Percentiles rank a stretch among this genome's conserved stretches.
phyloP scores from a whole-genome alignment of 2,888 invertebrate species.

The Scaptomyza parva region DNA sequence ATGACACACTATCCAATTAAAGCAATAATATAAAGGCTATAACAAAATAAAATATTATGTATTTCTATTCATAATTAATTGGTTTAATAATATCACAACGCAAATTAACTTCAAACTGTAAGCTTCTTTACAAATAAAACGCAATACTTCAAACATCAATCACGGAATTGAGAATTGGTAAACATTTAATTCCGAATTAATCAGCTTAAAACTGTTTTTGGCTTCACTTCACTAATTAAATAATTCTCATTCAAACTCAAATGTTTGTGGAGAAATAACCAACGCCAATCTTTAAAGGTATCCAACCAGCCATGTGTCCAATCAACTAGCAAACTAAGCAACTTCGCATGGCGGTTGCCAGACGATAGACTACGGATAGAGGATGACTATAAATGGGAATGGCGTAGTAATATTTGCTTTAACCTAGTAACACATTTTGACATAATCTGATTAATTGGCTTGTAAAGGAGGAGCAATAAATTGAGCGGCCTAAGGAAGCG shows the following conservation, averaged over 20 bases:
- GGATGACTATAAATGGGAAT: constrained; percentile 24
- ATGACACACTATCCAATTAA: too few relatives aligned
- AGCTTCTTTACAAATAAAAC: background rate
- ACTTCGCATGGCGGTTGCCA: constrained; percentile 10
- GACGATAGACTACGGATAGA: constrained; percentile 11
- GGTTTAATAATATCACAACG: too few relatives aligned
- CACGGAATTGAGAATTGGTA: background rate
- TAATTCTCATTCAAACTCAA: constrained; percentile 1
- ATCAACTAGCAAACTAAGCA: constrained; percentile 17
- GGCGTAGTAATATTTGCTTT: constrained; percentile 74
- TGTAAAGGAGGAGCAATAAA: constrained; percentile 70
- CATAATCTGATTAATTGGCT: constrained; percentile 80
- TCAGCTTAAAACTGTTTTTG: constrained; percentile 64
- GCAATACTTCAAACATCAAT: constrained; percentile 16
- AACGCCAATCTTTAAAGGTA: constrained; percentile 37
- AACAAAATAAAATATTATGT: too few relatives aligned
- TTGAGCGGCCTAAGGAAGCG: constrained; percentile 72
- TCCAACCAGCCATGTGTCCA: background rate
- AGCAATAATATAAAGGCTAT: too few relatives aligned
- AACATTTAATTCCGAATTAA: constrained; percentile 19
- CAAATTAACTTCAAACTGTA: too few relatives aligned
- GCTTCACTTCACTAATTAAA: constrained; percentile 66
- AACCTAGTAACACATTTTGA: constrained; percentile 80
- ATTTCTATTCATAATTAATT: too few relatives aligned
- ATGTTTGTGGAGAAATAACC: constrained; percentile 2